Evolutionary conservation across 2,888 invertebrate species (phyloP).

Genomic region (Sinelater perroti): DNA sequence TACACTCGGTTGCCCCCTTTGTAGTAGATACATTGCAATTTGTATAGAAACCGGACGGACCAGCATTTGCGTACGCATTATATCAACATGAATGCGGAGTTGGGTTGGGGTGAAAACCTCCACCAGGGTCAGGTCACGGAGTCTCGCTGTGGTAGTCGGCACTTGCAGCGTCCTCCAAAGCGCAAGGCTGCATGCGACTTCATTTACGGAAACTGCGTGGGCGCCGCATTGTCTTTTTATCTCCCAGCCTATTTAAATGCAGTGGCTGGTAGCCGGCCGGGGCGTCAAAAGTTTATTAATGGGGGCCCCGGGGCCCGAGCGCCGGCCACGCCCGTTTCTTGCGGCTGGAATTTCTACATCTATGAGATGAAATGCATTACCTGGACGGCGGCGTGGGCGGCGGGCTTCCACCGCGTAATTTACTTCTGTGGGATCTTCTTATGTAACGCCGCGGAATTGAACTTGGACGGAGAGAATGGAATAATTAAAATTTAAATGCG

Average conservation of each 20-base stretch:
- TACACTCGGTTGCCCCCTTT: not conserved
- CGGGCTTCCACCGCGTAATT: slow-evolving; percentile 5
- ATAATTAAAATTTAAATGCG: not conserved
- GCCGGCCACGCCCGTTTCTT: slow-evolving; percentile 50
- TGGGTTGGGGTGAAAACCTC: slow-evolving; percentile 4
- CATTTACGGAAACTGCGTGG: slow-evolving; percentile 10
- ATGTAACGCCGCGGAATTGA: slow-evolving; percentile 10
- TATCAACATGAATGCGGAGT: not conserved
- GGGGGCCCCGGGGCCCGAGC: slow-evolving; percentile 51
- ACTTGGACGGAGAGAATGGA: slow-evolving; percentile 7
- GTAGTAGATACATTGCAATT: slow-evolving; percentile 10
- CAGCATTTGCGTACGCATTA: not conserved
- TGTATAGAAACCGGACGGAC: slow-evolving; percentile 9
- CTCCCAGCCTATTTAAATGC: slow-evolving; percentile 59
- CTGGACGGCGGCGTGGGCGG: slow-evolving; percentile 34
- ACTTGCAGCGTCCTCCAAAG: too few relatives aligned
- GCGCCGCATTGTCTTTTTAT: slow-evolving; percentile 47
- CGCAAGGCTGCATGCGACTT: too few relatives aligned
- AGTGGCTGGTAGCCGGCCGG: slow-evolving; percentile 57
- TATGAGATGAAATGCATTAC: slow-evolving; percentile 50
- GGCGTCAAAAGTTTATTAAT: slow-evolving; percentile 60
- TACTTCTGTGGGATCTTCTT: slow-evolving; percentile 14
- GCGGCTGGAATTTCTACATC: slow-evolving; percentile 50
- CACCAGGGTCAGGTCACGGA: not conserved
- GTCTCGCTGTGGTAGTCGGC: too few relatives aligned